Evolutionary conservation across 2,797 vertebrate species (phyloP), one percentile per base, ranked within the genome.

Genomic region (Aldrovandia affinis): DNA sequence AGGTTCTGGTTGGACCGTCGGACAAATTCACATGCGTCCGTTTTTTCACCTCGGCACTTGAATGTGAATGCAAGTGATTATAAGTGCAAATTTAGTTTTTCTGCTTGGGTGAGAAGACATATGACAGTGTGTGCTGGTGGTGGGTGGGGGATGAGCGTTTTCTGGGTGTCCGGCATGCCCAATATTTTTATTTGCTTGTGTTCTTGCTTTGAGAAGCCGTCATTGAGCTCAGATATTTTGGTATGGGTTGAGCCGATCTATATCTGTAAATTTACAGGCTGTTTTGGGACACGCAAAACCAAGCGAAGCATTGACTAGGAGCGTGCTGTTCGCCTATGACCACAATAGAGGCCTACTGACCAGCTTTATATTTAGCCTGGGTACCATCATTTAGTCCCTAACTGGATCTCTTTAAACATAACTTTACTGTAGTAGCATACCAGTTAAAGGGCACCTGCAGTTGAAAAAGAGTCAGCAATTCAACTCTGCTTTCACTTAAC

Each of bases 181-280:
- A 25, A 65, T 47, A 42, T 47, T 91, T 92, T 91, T 88, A 85
- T 86, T 89, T 85, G 65, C 91, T 92, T 87, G 92, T 93, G 94
- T 93, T 93, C 90, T 89, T 84, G 87, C 90, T 85, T 91, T 85
- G 80, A 70, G 82, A 89, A 93, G 91, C 85, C 87, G 91, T 92
- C 90, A 90, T 90, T 47, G 79, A 89, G 92, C 87, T 77, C 85
- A 87, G 92, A 91, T 90, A 89, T 91, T 94, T 91, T 93, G 93
- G 93, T 93, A 91, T 92, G 88, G 88, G 84, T 91, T 89, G 89
- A 83, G 87, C 84, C 81, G 68, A 83, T 88, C 75, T 87, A 90
- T 91, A 90, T 93, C 93, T 93, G 91, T 93, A 93, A 95, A 93
- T 93, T 93, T 89, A 92, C 89, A 91, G 90, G 85, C 92, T 91